Evolutionary conservation across 2,797 vertebrate species (phyloP).

Genomic region (Erpetoichthys calabaricus): DNA sequence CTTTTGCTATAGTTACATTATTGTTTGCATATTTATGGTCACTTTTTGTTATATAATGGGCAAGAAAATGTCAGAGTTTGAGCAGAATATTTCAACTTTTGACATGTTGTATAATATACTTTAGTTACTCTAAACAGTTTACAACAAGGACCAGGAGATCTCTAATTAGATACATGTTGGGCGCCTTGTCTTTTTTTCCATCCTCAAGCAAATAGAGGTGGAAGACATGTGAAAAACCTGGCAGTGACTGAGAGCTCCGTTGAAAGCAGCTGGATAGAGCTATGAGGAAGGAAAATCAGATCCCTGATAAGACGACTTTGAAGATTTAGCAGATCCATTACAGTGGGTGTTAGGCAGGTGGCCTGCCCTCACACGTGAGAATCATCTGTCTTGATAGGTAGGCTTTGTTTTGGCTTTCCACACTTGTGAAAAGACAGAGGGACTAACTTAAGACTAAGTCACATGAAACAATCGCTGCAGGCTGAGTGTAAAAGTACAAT

Average conservation of each 20-base stretch:
- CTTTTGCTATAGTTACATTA: not conserved
- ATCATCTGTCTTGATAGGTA: slow-evolving; percentile 15
- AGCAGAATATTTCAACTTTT: slow-evolving; percentile 8
- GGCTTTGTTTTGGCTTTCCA: slow-evolving; percentile 13
- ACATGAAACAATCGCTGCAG: slow-evolving; percentile 6
- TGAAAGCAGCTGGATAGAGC: slow-evolving; percentile 30
- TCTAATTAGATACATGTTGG: not conserved
- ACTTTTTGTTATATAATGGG: not conserved
- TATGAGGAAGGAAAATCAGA: slow-evolving; percentile 21
- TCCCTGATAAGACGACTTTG: slow-evolving; percentile 2
- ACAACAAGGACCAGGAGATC: not conserved
- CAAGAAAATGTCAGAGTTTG: not conserved
- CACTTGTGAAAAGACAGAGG: slow-evolving; percentile 7
- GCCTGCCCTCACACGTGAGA: slow-evolving; percentile 20
- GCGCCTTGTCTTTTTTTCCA: not conserved
- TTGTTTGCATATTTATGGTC: slow-evolving; percentile 2
- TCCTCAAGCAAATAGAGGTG: slow-evolving; percentile 1
- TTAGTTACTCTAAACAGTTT: not conserved
- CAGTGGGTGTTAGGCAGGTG: slow-evolving; percentile 21
- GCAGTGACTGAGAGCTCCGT: slow-evolving; percentile 22
- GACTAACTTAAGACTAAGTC: slow-evolving; percentile 9
- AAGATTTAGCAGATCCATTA: slow-evolving; percentile 10
- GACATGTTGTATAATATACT: slow-evolving; percentile 11
- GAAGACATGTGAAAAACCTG: slow-evolving; percentile 33
- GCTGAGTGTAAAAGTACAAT: slow-evolving; percentile 1